These are phyloP conservation scores for Acrobasis consociella DNA, from an alignment of 2,888 invertebrate species.

Conservation along the genomic window DNA sequence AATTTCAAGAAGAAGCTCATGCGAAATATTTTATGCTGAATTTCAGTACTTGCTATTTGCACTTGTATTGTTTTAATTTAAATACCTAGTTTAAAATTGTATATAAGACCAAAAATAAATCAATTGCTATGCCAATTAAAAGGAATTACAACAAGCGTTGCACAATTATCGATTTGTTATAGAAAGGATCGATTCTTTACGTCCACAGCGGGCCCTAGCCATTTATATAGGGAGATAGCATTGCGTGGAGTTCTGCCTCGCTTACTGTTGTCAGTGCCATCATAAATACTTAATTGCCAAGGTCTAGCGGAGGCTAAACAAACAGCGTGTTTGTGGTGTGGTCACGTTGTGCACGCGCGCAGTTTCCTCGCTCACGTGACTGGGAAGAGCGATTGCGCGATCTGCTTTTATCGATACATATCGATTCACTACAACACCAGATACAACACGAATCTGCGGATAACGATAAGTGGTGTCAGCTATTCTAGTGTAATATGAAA, in stretches of 20 bases:
- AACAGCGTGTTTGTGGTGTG: slow-evolving; percentile 40
- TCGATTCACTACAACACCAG: slow-evolving; percentile 22
- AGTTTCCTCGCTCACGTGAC: slow-evolving; percentile 55
- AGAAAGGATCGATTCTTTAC: not conserved
- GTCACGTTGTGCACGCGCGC: slow-evolving; percentile 58
- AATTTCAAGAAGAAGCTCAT: not conserved
- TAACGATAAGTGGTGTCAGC: slow-evolving; percentile 16
- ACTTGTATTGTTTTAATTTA: not conserved
- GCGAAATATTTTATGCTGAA: not conserved
- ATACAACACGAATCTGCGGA: slow-evolving; percentile 24
- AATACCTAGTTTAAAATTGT: not conserved
- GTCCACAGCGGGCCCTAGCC: not conserved
- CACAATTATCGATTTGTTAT: slow-evolving; percentile 2
- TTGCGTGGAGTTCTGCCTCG: slow-evolving; percentile 1
- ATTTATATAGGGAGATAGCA: not conserved
- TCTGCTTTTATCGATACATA: slow-evolving; percentile 21
- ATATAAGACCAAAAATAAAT: slow-evolving; percentile 4
- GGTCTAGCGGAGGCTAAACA: slow-evolving; percentile 47
- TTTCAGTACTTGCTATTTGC: not conserved
- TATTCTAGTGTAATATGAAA: not conserved
- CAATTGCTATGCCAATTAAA: slow-evolving; percentile 2
- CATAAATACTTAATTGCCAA: slow-evolving; percentile 37
- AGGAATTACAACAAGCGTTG: not conserved
- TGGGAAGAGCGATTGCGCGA: slow-evolving; percentile 31
- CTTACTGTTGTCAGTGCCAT: slow-evolving; percentile 15